Conservation (phyloP, 2,797 vertebrate species). For the Tapirus indicus region DNA sequence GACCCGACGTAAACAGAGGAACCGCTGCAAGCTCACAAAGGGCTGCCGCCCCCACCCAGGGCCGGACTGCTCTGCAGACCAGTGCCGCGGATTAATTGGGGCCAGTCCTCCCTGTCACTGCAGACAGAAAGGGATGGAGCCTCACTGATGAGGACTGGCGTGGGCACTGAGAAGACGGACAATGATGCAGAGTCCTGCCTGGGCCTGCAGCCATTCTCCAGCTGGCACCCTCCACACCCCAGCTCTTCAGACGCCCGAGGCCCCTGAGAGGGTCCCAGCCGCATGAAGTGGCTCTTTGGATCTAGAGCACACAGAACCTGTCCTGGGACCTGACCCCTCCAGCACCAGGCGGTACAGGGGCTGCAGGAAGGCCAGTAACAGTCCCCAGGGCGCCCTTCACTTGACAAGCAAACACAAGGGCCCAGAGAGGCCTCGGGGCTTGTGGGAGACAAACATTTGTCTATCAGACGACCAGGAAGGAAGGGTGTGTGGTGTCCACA, state of each 20-base stretch:
- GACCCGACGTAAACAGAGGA: not conserved
- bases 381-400: not conserved
- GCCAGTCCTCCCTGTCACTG: not conserved
- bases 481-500: not conserved
- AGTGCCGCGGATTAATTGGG: fast-evolving
- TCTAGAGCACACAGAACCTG: too few species aligned
- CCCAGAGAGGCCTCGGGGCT: not conserved
- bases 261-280: not conserved
- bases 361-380: fast-evolving
- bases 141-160: fast-evolving
- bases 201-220: not conserved
- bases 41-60: not conserved
- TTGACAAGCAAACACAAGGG: not conserved
- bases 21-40: not conserved
- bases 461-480: not conserved
- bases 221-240: fast-evolving
- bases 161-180: not conserved
- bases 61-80: not conserved
- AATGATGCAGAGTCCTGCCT: not conserved
- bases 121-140: not conserved
- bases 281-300: not conserved
- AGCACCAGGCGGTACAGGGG: not conserved
- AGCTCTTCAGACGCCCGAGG: not conserved
- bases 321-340: not conserved
- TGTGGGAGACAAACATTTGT: not conserved